Percentiles rank a stretch among this genome's conserved stretches.
Evolutionary conservation across 2,888 invertebrate genomes (phyloP).

Genomic region (Ormyrus pomaceus): DNA sequence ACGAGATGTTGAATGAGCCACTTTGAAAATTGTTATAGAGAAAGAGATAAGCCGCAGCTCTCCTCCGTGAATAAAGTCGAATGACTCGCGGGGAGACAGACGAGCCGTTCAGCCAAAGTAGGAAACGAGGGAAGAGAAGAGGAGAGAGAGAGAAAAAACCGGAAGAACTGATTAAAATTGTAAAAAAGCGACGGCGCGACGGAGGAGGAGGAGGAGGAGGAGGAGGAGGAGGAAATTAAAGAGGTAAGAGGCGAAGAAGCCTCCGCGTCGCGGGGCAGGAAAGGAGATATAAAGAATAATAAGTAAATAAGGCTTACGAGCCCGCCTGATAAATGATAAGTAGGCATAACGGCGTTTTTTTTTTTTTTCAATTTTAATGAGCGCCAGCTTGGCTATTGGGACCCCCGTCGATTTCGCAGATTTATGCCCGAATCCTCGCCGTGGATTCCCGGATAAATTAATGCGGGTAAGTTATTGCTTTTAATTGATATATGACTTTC

Average conservation of each 20-base stretch:
- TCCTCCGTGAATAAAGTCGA: conserved; percentile 16
- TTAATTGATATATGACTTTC: no score
- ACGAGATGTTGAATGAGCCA: conserved; percentile 46
- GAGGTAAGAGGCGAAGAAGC: conserved; percentile 37
- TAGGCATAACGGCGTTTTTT: conserved; percentile 6
- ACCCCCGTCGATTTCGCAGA: no score
- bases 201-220: conserved; percentile 52
- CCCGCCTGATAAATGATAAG: not conserved
- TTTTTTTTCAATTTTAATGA: no score
- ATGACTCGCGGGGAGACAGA: conserved; percentile 27
- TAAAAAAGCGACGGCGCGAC: conserved; percentile 41
- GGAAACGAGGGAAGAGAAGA: conserved; percentile 50
- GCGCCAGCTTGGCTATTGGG: no score
- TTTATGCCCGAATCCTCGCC: no score
- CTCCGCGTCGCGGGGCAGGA: conserved; percentile 1
- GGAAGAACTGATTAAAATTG: conserved; percentile 48
- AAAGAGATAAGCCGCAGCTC: conserved; percentile 33
- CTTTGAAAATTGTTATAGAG: conserved; percentile 49
- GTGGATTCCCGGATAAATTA: no score
- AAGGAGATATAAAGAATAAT: conserved; percentile 27
- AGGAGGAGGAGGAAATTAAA: conserved; percentile 56
- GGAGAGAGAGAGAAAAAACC: conserved; percentile 35
- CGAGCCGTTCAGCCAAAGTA: conserved; percentile 40
- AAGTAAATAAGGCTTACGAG: conserved; percentile 19
- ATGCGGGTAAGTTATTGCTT: no score